A percentile compares a stretch with the other conserved stretches of the same genome.
These are phyloP conservation scores for Volucella inflata DNA, from an alignment of 2,888 invertebrate genomes.

Conservation along the genomic window DNA sequence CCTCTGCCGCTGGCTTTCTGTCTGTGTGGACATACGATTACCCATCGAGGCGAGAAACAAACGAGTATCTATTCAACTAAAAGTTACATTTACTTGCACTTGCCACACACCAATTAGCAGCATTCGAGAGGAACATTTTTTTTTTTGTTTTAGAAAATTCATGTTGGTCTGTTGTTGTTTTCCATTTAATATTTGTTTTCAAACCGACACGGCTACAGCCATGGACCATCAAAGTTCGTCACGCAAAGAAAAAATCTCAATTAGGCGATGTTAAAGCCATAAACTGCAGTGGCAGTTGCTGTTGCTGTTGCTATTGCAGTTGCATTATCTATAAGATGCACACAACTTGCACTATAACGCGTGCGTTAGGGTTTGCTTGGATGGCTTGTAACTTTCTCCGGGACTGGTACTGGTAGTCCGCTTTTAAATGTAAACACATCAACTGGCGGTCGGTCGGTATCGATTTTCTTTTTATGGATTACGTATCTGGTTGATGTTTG, in stretches of 20 bases:
- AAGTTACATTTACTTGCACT: slow-evolving; percentile 62
- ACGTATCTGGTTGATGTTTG: slow-evolving; percentile 10
- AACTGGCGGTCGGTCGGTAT: slow-evolving; percentile 25
- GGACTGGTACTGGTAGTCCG: slow-evolving; percentile 18
- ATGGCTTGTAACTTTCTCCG: slow-evolving; percentile 59
- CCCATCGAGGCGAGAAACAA: slow-evolving; percentile 32
- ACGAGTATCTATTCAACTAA: slow-evolving; percentile 4
- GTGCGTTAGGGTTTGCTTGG: slow-evolving; percentile 41
- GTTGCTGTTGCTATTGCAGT: slow-evolving; percentile 13
- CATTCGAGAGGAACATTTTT: slow-evolving; percentile 52
- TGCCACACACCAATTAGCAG: slow-evolving; percentile 66
- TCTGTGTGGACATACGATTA: slow-evolving; percentile 44
- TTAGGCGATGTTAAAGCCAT: slow-evolving; percentile 48
- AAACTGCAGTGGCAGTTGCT: slow-evolving; percentile 36
- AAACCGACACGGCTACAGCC: slow-evolving; percentile 4
- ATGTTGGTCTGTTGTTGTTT: slow-evolving; percentile 16
- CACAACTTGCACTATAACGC: slow-evolving; percentile 18
- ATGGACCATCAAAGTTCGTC: slow-evolving; percentile 29
- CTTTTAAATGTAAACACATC: slow-evolving; percentile 29
- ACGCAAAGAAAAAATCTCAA: slow-evolving; percentile 66
- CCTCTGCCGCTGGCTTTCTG: background rate
- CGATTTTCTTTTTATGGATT: slow-evolving; percentile 66
- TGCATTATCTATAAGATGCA: background rate
- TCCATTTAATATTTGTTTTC: slow-evolving; percentile 45
- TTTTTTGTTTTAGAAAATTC: background rate